Conservation (phyloP, 35 echinoderm and acorn worm species). For the Apostichopus parvimensis region DNA sequence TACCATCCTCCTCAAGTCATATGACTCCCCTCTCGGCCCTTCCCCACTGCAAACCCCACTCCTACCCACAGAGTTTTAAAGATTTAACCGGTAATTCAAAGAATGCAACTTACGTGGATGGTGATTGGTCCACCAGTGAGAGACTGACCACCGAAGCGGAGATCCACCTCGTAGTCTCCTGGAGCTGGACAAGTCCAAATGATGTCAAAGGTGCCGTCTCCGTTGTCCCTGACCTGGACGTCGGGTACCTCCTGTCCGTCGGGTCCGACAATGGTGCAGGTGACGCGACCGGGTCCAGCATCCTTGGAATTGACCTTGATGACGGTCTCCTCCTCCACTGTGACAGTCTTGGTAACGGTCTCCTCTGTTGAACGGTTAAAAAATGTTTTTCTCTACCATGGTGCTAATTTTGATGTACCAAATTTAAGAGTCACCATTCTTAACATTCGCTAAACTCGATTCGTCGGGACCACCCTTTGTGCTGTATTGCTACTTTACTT, state of each 20-base stretch:
- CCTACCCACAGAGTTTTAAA: too few relatives aligned
- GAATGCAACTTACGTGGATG: constrained; percentile 76
- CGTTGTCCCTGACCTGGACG: constrained; percentile 91
- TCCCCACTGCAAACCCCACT: too few relatives aligned
- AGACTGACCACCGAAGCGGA: constrained; percentile 94
- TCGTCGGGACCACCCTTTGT: too few relatives aligned
- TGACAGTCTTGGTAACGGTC: constrained; percentile 92
- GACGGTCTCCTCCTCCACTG: constrained; percentile 90
- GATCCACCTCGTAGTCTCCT: constrained; percentile 87
- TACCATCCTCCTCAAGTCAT: too few relatives aligned
- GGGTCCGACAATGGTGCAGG: constrained; percentile 86
- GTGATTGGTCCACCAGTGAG: constrained; percentile 96
- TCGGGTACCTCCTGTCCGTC: constrained; percentile 84
- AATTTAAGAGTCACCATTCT: too few relatives aligned
- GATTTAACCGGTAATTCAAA: background rate
- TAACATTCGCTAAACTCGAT: too few relatives aligned
- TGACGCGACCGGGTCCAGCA: constrained; percentile 91
- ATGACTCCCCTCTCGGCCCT: too few relatives aligned
- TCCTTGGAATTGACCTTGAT: constrained; percentile 97
- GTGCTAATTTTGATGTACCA: too few relatives aligned
- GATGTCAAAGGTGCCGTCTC: constrained; percentile 97
- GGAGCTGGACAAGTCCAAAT: constrained; percentile 93
- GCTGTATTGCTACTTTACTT: too few relatives aligned
- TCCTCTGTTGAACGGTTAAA: constrained; percentile 58
- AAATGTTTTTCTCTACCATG: background rate